Percentiles rank a stretch among this genome's conserved stretches.
These are phyloP conservation scores for Steatocranus sp. DNA, from an alignment of 2,797 vertebrate species.

Conservation along the genomic window DNA sequence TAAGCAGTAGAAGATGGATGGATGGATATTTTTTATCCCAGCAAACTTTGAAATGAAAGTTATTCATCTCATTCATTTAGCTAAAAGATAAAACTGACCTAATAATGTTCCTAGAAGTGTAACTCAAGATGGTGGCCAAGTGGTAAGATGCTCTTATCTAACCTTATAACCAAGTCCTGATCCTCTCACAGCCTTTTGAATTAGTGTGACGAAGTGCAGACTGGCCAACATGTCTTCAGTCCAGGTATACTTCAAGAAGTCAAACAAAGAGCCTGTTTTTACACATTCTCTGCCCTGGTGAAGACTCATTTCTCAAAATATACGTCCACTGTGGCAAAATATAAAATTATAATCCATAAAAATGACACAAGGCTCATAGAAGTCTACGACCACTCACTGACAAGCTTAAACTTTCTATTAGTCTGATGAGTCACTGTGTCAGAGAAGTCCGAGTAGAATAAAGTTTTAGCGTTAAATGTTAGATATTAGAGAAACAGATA, in stretches of 20 bases:
- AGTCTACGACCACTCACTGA: background rate
- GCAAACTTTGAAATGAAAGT: background rate
- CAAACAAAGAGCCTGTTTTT: background rate
- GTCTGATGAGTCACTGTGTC: background rate
- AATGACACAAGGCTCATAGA: background rate
- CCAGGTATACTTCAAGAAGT: background rate
- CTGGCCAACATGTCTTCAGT: background rate
- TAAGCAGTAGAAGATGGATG: background rate
- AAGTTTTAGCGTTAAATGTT: rapidly evolving
- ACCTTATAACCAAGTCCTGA: background rate
- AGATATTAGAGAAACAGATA: background rate
- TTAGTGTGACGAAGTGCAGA: background rate
- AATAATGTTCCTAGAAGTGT: background rate
- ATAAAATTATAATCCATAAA: background rate
- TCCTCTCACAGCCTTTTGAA: background rate
- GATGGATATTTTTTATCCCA: background rate
- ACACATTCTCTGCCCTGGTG: background rate
- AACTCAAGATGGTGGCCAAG: background rate
- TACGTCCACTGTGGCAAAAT: background rate
- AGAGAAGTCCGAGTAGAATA: background rate
- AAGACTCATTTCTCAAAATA: background rate
- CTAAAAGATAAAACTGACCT: background rate
- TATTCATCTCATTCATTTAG: background rate
- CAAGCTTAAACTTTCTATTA: background rate
- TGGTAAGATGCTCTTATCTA: rapidly evolving